Evolutionary conservation across 2,113 vertebrate genomes (phyloP), one percentile per base, ranked within the genome.

Genomic region (Formicarius rufipectus): DNA sequence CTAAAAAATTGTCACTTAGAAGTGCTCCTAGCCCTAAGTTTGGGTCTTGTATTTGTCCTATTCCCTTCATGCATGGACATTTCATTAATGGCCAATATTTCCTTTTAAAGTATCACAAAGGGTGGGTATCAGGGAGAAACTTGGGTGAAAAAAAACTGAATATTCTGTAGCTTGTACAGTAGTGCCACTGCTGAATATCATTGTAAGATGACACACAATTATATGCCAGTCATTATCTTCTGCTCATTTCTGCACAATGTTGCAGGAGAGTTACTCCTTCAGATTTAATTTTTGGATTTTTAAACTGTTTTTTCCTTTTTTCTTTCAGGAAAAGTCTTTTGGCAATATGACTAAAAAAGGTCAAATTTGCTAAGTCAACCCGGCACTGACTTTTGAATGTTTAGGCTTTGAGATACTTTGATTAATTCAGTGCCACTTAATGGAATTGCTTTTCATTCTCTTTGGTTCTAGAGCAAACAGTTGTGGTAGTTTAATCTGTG

Each of bases 61-160:
- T 93, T 84, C 17, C 14, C 33, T 25, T 82, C 24, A 14, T 33
- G 17, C 25, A 13, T 30, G 19, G 81, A 7, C 47, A 23, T 62
- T 87, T 84, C 22, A 23, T 71, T 74, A 58, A 39, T 22, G 21
- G 14, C 31, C 85, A 68, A 21, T 35, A 35, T 58, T 87, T 84
- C 18, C 33, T 77, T 21, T 25, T 9, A 23, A 74, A 55, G 47
- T n/a, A 24, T 68, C 42, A 50, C n/a, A 40, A 67, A 68, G 42
- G 49, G 47, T 13, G 76, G 14, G 16, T 83, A 59, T n/a, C 19
- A 12, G 39, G 67, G 40, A 72, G 58, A 66, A 66, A 67, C 12
- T 2, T 24, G 42, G 31, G 16, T 2, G 0, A 22, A 40, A 47
- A n/a, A 67, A 62, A 12, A 18, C 17, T 12, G 9, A 4, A 1